Evolutionary conservation across 2,797 vertebrate species (phyloP).

Genomic region (Poecilia wingei): DNA sequence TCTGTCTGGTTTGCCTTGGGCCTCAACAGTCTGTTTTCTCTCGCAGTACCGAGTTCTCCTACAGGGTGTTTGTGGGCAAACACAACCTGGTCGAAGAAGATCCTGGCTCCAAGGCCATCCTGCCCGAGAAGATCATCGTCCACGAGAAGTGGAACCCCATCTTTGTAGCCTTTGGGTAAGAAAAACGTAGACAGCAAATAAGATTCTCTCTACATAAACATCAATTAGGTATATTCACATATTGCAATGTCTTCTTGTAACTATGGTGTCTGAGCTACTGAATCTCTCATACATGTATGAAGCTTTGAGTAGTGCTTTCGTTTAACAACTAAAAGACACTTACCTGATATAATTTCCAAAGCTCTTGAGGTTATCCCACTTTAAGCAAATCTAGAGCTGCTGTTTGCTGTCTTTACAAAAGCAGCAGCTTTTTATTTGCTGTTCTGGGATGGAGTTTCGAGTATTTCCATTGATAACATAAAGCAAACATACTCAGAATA

Average conservation of each 20-base stretch:
- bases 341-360: neutral
- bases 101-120: constrained; percentile 72
- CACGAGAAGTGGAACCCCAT: constrained; percentile 82
- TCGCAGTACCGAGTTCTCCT: constrained; percentile 68
- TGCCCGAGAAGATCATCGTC: constrained; percentile 80
- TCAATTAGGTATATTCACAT: neutral
- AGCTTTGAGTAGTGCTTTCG: neutral
- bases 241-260: neutral
- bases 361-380: neutral
- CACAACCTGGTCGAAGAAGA: constrained; percentile 80
- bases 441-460: neutral
- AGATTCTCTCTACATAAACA: neutral
- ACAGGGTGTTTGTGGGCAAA: constrained; percentile 84
- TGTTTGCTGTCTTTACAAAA: neutral
- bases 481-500: neutral
- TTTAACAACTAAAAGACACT: neutral
- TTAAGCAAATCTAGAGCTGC: neutral
- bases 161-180: constrained; percentile 79
- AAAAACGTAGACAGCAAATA: neutral
- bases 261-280: neutral
- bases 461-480: neutral
- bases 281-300: neutral
- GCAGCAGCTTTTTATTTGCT: neutral
- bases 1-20: constrained; percentile 18
- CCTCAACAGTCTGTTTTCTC: constrained; percentile 26